Conservation (phyloP, 2,888 invertebrate species). For the Agriopis leucophaearia region DNA sequence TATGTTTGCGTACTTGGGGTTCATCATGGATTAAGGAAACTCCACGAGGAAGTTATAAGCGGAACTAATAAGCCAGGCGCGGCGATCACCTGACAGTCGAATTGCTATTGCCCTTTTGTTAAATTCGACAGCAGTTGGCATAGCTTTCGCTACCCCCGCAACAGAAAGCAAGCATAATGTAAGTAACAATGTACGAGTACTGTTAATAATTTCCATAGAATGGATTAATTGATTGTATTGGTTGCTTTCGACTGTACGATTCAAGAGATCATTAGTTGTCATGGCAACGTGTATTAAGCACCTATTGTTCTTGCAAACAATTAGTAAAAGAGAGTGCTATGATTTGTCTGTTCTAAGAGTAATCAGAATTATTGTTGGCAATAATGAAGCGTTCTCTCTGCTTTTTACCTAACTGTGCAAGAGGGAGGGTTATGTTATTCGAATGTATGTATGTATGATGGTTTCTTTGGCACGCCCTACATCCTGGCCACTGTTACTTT, state of each 20-base stretch:
- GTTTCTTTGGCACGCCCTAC: too few species aligned
- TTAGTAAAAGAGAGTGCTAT: too few species aligned
- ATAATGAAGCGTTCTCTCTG: not conserved
- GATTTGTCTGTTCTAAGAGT: too few species aligned
- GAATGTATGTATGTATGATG: too few species aligned
- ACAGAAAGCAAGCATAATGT: not conserved
- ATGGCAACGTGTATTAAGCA: not conserved
- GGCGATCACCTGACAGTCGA: not conserved
- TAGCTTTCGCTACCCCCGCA: not conserved
- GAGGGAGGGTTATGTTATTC: too few species aligned
- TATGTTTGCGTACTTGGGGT: too few species aligned
- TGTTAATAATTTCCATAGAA: not conserved
- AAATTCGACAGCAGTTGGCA: not conserved
- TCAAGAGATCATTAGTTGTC: slow-evolving; percentile 11
- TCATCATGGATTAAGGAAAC: too few species aligned
- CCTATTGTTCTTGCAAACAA: not conserved
- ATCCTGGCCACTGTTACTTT: too few species aligned
- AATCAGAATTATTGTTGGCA: not conserved
- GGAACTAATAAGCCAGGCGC: not conserved
- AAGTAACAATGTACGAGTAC: not conserved
- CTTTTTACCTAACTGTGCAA: too few species aligned
- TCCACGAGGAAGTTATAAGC: too few species aligned
- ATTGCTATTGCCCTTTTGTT: too few species aligned
- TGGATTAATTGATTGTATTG: slow-evolving; percentile 7
- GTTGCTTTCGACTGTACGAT: not conserved